Base-by-base conservation (phyloP, 2,888 invertebrate species). In the Dynastes hyllus region DNA sequence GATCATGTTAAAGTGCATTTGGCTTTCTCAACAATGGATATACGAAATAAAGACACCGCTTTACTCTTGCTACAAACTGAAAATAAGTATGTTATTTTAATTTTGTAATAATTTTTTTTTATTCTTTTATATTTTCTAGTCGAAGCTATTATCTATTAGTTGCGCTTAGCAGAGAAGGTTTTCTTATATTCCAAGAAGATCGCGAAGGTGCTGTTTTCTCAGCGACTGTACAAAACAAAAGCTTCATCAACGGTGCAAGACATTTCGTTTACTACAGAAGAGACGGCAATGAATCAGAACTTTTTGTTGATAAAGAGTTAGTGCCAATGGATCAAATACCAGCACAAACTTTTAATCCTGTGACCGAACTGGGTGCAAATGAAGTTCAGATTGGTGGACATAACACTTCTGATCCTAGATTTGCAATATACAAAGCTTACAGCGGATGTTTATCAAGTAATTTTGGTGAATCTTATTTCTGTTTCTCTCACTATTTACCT, bases 391-490 rank as follows among this genome's bases (percentile, higher is more conserved):
- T 97, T 76, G 96, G 96, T 11, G 97, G 97, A 32, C 92, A 96
- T 16, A 96, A 95, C 85, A 95, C 96, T 4, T 94, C 94, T 3
- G 96, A 96, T 87, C 94, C 95, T 2, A 91, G 96, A 82, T 93
- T 97, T 84, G 93, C 93, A 80, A 94, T 94, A 79, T 97, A 95
- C 86, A 96, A 95, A 86, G 95, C 95, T 83, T 97, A 96, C 88
- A 95, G 95, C 85, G 97, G 97, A 78, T 97, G 97, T 88, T 90
- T 97, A 81, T 96, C 97, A 81, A 97, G 97, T 97, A 89, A 27
- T 32, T 9, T 63, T 45, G 4, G 5, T 1, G 8, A 40, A 45
- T 37, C 45, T 61, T 75, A 13, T 75, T 45, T 32, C 22, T 5
- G 11, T 11, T 2, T 22, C 16, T 61, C 13, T 58, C 66, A 11